Base-by-base conservation (phyloP, 2,888 invertebrate species). In the Stomorhina lunata region DNA sequence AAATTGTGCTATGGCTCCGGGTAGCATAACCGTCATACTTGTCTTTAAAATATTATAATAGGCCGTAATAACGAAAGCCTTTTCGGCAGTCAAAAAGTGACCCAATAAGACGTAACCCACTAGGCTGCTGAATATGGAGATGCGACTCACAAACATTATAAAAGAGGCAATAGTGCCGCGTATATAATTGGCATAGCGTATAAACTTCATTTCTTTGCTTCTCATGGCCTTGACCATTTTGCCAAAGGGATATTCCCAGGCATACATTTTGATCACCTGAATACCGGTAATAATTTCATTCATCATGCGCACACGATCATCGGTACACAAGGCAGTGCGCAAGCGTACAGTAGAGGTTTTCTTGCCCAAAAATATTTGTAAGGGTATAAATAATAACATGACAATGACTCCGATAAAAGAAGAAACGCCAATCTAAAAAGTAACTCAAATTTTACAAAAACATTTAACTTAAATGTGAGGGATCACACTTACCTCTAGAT, bases 241-340 rank as follows among this genome's bases (percentile, higher is more conserved):
- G 25, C 95, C 94, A 88, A 98, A 98, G 0, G 97, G 96, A 86
- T 94, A 94, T 89, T 98, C 98, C 96, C 98, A 98, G 0, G 97
- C 96, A 88, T 97, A 98, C 97, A 98, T 98, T 92, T 98, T 98
- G 84, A 98, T 96, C 0, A 98, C 97, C 91, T 97, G 94, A 88
- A 97, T 96, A 0, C 97, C 98, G 86, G 94, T 94, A 27, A 98
- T 94, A 37, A 96, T 95, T 91, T 98, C 98, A 88, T 96, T 97
- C 95, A 98, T 98, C 53, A 98, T 92, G 3, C 97, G 93, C 4
- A 98, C 96, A 63, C 98, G 93, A 89, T 97, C 96, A 90, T 98
- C 98, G 0, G 98, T 98, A 80, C 96, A 93, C 15, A 95, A 90
- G 0, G 98, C 98, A 0, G 97, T 97, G 87, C 95, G 94, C 84